Evolutionary conservation across 2,888 invertebrate genomes (phyloP).

Genomic region (Thyatira batis): DNA sequence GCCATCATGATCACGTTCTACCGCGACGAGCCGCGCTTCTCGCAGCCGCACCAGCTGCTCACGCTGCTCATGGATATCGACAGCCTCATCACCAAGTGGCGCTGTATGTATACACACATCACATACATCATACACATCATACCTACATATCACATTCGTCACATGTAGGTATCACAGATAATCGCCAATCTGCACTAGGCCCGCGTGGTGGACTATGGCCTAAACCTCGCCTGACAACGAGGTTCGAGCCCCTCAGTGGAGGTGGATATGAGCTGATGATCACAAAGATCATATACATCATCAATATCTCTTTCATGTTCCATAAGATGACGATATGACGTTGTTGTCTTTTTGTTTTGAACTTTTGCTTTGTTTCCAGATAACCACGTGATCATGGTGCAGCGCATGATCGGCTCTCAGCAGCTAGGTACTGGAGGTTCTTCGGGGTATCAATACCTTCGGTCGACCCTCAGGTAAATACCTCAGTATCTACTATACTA

Average conservation of each 20-base stretch:
- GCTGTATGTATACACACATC: no score
- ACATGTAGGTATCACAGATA: no score
- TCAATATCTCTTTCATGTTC: no score
- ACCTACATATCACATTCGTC: constrained; percentile 3
- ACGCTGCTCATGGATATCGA: constrained; percentile 98
- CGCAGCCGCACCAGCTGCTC: constrained; percentile 97
- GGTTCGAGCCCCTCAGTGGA: no score
- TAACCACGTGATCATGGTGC: constrained; percentile 99
- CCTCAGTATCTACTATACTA: background rate
- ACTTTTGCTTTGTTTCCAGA: constrained; percentile 82
- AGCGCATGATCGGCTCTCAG: constrained; percentile 98
- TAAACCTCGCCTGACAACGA: no score
- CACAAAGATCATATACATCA: no score
- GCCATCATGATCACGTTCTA: constrained; percentile 99
- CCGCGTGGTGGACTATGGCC: no score
- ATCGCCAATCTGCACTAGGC: no score
- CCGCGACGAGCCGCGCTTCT: constrained; percentile 97
- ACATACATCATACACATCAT: constrained; percentile 1
- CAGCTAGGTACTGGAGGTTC: constrained; percentile 98
- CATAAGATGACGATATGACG: no score
- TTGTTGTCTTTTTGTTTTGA: no score
- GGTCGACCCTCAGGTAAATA: constrained; percentile 96
- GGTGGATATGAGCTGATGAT: no score
- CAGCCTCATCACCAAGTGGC: constrained; percentile 98
- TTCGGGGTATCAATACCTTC: constrained; percentile 98